Evolutionary conservation across 2,113 vertebrate genomes (phyloP).

Genomic region (Pterocles orientalis): DNA sequence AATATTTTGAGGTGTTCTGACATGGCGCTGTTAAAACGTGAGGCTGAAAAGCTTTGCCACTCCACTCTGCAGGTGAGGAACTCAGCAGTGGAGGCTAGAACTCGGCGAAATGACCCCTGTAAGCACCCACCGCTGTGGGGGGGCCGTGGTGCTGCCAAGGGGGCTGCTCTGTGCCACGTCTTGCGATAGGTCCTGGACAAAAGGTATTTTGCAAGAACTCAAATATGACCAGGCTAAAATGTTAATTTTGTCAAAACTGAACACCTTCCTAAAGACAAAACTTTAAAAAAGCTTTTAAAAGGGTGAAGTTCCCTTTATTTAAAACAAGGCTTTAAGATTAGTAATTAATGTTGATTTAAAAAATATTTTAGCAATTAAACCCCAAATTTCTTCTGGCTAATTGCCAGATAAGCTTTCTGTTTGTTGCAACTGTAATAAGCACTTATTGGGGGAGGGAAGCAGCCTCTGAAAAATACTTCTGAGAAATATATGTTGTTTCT

Average conservation of each 20-base stretch:
- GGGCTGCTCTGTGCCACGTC: rapidly evolving
- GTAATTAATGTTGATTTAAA: not conserved
- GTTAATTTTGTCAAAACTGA: not conserved
- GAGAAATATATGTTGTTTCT: not conserved
- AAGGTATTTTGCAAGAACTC: not conserved
- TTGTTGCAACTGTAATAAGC: not conserved
- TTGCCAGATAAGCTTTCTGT: not conserved
- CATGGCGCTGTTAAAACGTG: rapidly evolving
- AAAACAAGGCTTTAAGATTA: not conserved
- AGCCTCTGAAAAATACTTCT: not conserved
- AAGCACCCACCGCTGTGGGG: rapidly evolving
- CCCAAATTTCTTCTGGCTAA: not conserved
- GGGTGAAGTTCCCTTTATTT: not conserved
- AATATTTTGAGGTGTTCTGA: not conserved
- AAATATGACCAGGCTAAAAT: rapidly evolving
- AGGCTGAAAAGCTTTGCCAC: not conserved
- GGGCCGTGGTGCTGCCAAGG: not conserved
- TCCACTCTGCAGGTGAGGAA: not conserved
- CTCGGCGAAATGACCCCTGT: rapidly evolving
- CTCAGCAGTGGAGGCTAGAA: rapidly evolving
- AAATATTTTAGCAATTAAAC: not conserved
- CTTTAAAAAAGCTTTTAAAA: not conserved
- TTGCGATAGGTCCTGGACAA: not conserved
- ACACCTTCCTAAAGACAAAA: not conserved
- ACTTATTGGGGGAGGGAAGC: not conserved